Evolutionary conservation across 1,140 invertebrate species (phyloP).

Genomic region (Schlechtendalia chinensis): DNA sequence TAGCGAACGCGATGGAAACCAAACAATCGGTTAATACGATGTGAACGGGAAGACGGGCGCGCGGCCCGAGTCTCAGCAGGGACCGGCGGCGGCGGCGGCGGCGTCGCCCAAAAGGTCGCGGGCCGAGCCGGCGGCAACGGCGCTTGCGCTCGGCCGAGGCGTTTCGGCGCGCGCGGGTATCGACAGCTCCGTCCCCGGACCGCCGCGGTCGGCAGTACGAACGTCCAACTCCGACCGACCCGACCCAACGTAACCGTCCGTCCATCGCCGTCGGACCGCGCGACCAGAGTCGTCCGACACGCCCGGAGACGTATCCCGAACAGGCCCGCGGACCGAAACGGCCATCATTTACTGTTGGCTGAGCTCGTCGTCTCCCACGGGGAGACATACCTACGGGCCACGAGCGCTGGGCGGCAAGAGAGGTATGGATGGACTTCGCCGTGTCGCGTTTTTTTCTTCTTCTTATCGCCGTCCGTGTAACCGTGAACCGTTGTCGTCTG

Average conservation of each 20-base stretch:
- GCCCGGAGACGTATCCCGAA: background rate
- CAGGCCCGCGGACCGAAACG: background rate
- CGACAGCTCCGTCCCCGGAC: constrained; percentile 10
- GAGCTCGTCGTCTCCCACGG: constrained; percentile 45
- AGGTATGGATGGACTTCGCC: background rate
- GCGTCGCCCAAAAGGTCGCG: background rate
- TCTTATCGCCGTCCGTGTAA: background rate
- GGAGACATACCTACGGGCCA: constrained; percentile 34
- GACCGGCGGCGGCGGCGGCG: background rate
- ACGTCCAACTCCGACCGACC: background rate
- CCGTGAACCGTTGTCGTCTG: background rate
- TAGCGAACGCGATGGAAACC: too few species aligned
- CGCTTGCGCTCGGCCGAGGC: constrained; percentile 18
- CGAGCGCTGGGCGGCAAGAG: constrained; percentile 15
- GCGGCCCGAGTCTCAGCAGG: background rate
- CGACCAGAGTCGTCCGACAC: background rate
- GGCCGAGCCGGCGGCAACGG: background rate
- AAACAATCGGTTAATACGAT: too few species aligned
- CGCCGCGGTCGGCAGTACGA: background rate
- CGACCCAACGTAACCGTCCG: background rate
- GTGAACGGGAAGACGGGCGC: background rate
- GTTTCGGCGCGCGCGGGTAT: constrained; percentile 15
- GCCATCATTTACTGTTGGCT: constrained; percentile 45
- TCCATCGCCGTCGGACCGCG: too few species aligned
- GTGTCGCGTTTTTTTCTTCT: too few species aligned